Percentiles rank a stretch among this genome's conserved stretches.
These are phyloP conservation scores for Noturus placidus DNA, from an alignment of 2,113 vertebrate species.

Conservation along the genomic window DNA sequence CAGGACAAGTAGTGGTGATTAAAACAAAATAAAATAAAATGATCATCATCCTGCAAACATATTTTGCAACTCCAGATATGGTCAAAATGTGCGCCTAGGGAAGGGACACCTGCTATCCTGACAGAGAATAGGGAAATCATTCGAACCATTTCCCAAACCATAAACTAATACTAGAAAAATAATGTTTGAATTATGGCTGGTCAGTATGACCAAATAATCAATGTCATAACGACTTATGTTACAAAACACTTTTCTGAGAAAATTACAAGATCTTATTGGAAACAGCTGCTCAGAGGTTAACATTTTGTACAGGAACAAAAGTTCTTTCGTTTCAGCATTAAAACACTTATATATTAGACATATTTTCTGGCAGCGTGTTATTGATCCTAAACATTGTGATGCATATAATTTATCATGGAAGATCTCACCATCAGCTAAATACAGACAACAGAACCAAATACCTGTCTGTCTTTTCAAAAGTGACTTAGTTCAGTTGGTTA, in stretches of 20 bases:
- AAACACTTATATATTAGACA: neutral
- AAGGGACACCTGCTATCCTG: neutral
- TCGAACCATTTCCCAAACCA: neutral
- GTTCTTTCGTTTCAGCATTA: neutral
- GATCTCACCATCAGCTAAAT: neutral
- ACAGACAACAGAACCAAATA: neutral
- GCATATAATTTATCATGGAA: neutral
- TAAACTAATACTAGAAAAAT: neutral
- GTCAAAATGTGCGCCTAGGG: neutral
- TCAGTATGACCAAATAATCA: no score
- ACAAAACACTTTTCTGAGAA: no score
- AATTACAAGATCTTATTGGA: no score
- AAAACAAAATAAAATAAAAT: neutral
- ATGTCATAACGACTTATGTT: no score
- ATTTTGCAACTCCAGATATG: neutral
- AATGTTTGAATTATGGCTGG: neutral
- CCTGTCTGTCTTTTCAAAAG: neutral
- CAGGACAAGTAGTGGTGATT: neutral
- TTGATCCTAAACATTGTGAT: neutral
- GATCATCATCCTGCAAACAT: neutral
- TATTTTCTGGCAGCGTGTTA: neutral
- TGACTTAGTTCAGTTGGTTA: neutral
- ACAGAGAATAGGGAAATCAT: neutral
- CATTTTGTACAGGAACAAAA: neutral
- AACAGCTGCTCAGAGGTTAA: no score